Base-by-base conservation (phyloP, 2,888 invertebrate genomes). In the Hoplodrina ambigua region DNA sequence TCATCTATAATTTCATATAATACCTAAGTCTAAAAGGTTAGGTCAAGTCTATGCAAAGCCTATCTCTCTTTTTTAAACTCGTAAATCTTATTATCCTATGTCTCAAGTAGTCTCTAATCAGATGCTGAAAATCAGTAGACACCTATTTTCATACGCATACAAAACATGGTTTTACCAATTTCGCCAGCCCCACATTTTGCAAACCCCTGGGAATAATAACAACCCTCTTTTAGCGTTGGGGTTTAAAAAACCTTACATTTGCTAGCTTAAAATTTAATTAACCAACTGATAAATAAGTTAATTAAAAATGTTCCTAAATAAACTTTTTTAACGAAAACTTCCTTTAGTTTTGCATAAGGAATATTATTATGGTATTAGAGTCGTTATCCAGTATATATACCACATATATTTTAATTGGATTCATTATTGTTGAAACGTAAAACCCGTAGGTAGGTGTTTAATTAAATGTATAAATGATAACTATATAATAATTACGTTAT, bases 351-450 rank as follows among this genome's bases (percentile, higher is more conserved):
- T 46, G 44, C 25, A 65, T 4, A 44, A 59, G 63, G 53, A 65
- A 55, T 67, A n/a, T 59, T 62, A 44, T 56, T 64, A 44, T 53
- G 49, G 15, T 53, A 41, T 41, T 41, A 13, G 41, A n/a, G n/a
- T 62, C 19, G 46, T 77, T 78, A 77, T 81, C 77, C 54, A 46
- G 52, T n/a, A 52, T 3, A 25, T 44, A 41, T 8, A 15, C 19
- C 49, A 54, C 41, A 82, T 54, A 68, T 20, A 81, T 83, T 83
- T 81, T 81, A 81, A 81, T 81, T 81, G 81, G 81, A 50, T 37
- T 54, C 56, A 78, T 59, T 55, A 63, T 25, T 60, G 58, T 17
- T 69, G 17, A 44, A 69, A 68, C 70, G 75, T 72, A 80, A 81
- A 81, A 78, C 81, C 78, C 73, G 72, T 78, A 57, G 55, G 59